Evolutionary conservation across 2,797 vertebrate genomes (phyloP).

Genomic region (Chanos chanos): DNA sequence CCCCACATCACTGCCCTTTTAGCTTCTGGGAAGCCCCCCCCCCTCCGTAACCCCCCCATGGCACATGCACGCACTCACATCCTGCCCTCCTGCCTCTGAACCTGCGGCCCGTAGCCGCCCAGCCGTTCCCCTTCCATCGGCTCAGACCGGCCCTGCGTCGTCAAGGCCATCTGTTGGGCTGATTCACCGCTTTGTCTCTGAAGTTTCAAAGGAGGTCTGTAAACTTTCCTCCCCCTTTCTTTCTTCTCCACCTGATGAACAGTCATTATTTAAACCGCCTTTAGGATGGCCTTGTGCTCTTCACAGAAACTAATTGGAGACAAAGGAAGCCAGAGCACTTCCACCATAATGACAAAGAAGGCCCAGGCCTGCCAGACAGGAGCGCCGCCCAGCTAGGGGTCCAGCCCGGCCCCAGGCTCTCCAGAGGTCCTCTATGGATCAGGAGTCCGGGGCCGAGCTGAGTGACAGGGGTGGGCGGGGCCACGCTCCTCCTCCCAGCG

Average conservation of each 20-base stretch:
- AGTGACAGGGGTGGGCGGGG: constrained; percentile 21
- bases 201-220: constrained; percentile 67
- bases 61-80: constrained; percentile 25
- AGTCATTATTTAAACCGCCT: constrained; percentile 75
- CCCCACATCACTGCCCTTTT: constrained; percentile 5
- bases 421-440: constrained; percentile 28
- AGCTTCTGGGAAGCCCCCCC: constrained; percentile 36
- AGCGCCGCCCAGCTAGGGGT: constrained; percentile 54
- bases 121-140: constrained; percentile 32
- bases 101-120: constrained; percentile 27
- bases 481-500: constrained; percentile 20
- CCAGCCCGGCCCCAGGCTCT: constrained; percentile 46
- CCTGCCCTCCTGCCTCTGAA: constrained; percentile 24
- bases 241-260: constrained; percentile 61
- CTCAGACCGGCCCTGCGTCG: constrained; percentile 46
- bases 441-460: constrained; percentile 2
- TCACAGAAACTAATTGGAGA: constrained; percentile 77
- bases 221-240: constrained; percentile 53
- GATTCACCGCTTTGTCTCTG: constrained; percentile 56
- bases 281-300: constrained; percentile 64
- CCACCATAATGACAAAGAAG: constrained; percentile 76
- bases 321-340: constrained; percentile 63
- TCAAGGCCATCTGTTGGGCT: constrained; percentile 62
- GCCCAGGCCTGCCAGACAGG: constrained; percentile 54
- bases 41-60: background rate